Base-by-base conservation (phyloP, 1,140 invertebrate species). In the Euura lappo region DNA sequence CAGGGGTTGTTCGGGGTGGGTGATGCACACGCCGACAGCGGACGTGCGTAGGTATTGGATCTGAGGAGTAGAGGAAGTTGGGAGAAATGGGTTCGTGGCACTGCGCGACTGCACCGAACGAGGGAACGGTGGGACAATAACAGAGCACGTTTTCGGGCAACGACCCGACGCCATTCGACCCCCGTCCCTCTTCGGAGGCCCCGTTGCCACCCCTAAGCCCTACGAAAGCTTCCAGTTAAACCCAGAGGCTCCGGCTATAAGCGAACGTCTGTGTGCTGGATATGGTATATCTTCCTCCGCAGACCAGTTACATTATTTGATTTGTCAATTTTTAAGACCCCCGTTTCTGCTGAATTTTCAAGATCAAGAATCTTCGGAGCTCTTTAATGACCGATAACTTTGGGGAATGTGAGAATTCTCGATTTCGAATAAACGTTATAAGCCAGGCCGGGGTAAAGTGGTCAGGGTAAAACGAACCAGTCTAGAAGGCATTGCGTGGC, bases 71-170 rank as follows among this genome's bases (percentile, higher is more conserved):
- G 67, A 28, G 42, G 28, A 68, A 28, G 28, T 28, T 28, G 28
- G 28, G 28, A 28, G 28, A 28, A 28, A 28, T 28, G 28, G 28
- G 28, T 28, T 28, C 28, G 28, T 28, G 28, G 28, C 28, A 28
- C 28, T 28, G 28, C 28, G 28, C 28, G 28, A 28, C 28, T 28
- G 28, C 28, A n/a, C 8, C 8, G n/a, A 69, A 44, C 43, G 71
- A 45, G 77, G 76, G 73, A 70, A 43, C 74, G 76, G 81, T 71
- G 78, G 79, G 81, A 84, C 84, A 84, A 85, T 85, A 85, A 85
- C 84, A 84, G 84, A 78, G 76, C 78, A 79, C 83, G 83, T 87
- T 87, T 87, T 87, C 84, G 85, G 85, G 78, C 84, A 86, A 87
- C 84, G 85, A 86, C 84, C 84, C 83, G 81, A 80, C 79, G 51